Conservation (phyloP, 2,113 vertebrate species). For the Anguilla japonica region DNA sequence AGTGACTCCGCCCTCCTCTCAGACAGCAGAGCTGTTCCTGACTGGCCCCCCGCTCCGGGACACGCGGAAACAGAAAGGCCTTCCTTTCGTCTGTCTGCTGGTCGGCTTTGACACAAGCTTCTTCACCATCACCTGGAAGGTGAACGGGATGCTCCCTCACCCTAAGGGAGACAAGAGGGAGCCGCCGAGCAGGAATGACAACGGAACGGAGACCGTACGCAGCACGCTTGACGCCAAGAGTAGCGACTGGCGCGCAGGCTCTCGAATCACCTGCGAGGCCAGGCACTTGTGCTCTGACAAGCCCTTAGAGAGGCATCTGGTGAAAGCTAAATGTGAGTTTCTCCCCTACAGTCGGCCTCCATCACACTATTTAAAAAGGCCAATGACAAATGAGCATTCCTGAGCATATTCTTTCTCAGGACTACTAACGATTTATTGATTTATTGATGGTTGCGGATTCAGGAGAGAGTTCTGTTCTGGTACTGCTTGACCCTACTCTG, state of each 20-base stretch:
- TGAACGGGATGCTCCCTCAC: not conserved
- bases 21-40: constrained; percentile 48
- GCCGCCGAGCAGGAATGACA: constrained; percentile 32
- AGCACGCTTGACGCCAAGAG: constrained; percentile 45
- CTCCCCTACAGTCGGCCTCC: not conserved
- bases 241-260: constrained; percentile 44
- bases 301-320: constrained; percentile 27
- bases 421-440: too few species aligned
- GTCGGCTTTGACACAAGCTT: constrained; percentile 39
- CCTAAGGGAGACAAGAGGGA: not conserved
- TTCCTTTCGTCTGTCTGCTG: constrained; percentile 61
- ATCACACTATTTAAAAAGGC: not conserved
- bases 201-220: constrained; percentile 57
- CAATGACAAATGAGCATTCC: not conserved
- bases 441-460: too few species aligned
- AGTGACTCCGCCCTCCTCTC: constrained; percentile 52
- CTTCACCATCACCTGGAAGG: constrained; percentile 60
- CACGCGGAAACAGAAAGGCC: not conserved
- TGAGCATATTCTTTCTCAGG: too few species aligned
- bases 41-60: constrained; percentile 37
- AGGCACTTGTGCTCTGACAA: constrained; percentile 48
- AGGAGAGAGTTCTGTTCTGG: too few species aligned
- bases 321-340: constrained; percentile 51
- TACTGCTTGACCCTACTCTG: too few species aligned
- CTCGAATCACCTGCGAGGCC: constrained; percentile 57